Evolutionary conservation across 2,113 vertebrate genomes (phyloP).

Genomic region (Oriolus oriolus): DNA sequence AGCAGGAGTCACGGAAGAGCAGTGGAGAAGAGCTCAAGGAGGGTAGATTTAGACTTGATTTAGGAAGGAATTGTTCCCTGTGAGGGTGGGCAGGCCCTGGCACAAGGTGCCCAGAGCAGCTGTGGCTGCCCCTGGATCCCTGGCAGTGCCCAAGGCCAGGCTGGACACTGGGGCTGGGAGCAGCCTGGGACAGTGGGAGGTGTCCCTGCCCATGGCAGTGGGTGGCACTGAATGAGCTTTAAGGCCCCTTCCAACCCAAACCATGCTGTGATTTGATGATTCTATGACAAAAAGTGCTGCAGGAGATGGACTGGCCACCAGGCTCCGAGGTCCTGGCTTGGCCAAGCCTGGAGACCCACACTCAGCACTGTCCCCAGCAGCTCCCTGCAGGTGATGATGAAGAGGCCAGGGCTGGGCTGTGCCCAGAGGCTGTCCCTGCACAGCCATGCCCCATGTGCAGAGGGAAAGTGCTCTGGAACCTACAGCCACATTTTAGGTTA

Average conservation of each 20-base stretch:
- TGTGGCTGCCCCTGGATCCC: background rate
- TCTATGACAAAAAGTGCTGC: background rate
- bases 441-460: rapidly evolving
- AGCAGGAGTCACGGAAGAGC: background rate
- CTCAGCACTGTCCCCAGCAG: background rate
- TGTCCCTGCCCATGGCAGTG: background rate
- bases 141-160: background rate
- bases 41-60: background rate
- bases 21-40: background rate
- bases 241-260: background rate
- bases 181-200: rapidly evolving
- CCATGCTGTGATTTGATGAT: background rate
- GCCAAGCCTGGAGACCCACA: background rate
- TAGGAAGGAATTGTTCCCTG: background rate
- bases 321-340: rapidly evolving
- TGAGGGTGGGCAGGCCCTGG: background rate
- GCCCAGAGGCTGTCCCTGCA: background rate
- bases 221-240: rapidly evolving
- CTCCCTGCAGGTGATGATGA: background rate
- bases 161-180: background rate
- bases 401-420: background rate
- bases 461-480: background rate
- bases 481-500: background rate
- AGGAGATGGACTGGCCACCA: background rate
- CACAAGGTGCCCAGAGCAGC: background rate